Evolutionary conservation across 2,113 vertebrate species (phyloP), one percentile per base, ranked within the genome.

Genomic region (Rhineura floridana): DNA sequence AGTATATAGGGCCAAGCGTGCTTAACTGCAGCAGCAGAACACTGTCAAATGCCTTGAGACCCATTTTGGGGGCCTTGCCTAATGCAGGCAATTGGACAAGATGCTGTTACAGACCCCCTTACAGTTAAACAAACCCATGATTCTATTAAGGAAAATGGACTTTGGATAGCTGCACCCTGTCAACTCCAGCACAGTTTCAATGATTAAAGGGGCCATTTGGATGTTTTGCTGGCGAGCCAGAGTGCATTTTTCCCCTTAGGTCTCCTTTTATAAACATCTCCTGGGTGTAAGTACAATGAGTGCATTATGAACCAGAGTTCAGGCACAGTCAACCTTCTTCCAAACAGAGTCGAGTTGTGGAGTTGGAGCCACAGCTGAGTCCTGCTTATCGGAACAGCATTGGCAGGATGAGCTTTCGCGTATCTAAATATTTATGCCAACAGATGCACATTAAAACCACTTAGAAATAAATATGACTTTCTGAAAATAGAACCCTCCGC

Each of bases 361-460:
- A 93, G 89, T 86, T 93, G 86, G 83, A 92, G 44, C 85, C 91
- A 90, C 91, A 93, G 94, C 92, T 95, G 94, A 94, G 84, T 92
- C 88, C 78, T 95, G 91, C 94, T 95, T 95, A 93, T 94, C 88
- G 89, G 92, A 91, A 48, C 79, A 85, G 91, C 79, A 87, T 63
- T 59, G 91, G 91, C 93, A 95, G 93, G 93, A 95, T 93, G 93
- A 93, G 88, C 85, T 89, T 93, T 93, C 90, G 85, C 81, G 72
- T 91, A 92, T 89, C 91, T 93, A 95, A 96, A 94, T 94, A 93
- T 95, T 95, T 95, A 91, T 93, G 93, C 92, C 94, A 94, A 93
- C 92, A 96, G 86, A 93, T 94, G 90, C 92, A 89, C 92, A 93
- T 93, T 93, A 92, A 88, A 95, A 91, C 87, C 91, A 91, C 92